Percentiles rank a stretch among this genome's conserved stretches.
Evolutionary conservation across 1,140 invertebrate species (phyloP).

Genomic region (Dendrolimus punctatus): DNA sequence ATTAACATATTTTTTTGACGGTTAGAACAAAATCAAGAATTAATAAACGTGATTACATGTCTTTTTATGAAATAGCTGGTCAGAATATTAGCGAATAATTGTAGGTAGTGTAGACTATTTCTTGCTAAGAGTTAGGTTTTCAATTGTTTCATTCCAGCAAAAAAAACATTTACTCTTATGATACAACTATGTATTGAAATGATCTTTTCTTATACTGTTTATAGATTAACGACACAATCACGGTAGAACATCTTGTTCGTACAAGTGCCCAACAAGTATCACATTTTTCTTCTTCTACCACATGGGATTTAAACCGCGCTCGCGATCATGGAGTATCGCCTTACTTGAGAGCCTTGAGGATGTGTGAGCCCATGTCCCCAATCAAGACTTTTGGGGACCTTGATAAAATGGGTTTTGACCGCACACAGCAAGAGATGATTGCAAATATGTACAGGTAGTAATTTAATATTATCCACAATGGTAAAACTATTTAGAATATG

Average conservation of each 20-base stretch:
- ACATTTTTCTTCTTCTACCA: constrained; percentile 30
- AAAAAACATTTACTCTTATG: constrained; percentile 5
- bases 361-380: constrained; percentile 76
- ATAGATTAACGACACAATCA: constrained; percentile 53
- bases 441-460: constrained; percentile 76
- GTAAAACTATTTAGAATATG: too few relatives aligned
- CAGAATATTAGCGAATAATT: too few relatives aligned
- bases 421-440: constrained; percentile 73
- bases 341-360: constrained; percentile 82
- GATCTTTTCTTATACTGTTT: constrained; percentile 7
- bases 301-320: constrained; percentile 70
- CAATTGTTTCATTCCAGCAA: too few relatives aligned
- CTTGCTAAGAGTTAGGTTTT: too few relatives aligned
- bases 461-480: constrained; percentile 4
- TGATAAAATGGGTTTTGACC: constrained; percentile 74
- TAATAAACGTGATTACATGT: too few relatives aligned
- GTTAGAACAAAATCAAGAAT: too few relatives aligned
- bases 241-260: constrained; percentile 59
- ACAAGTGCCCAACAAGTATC: constrained; percentile 67
- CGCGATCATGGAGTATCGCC: constrained; percentile 94
- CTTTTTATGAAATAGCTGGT: too few relatives aligned
- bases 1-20: too few relatives aligned
- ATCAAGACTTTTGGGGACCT: constrained; percentile 76
- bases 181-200: background rate
- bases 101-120: too few relatives aligned